phyloP scores from a whole-genome alignment of 2,113 vertebrate species.

The Solea solea region DNA sequence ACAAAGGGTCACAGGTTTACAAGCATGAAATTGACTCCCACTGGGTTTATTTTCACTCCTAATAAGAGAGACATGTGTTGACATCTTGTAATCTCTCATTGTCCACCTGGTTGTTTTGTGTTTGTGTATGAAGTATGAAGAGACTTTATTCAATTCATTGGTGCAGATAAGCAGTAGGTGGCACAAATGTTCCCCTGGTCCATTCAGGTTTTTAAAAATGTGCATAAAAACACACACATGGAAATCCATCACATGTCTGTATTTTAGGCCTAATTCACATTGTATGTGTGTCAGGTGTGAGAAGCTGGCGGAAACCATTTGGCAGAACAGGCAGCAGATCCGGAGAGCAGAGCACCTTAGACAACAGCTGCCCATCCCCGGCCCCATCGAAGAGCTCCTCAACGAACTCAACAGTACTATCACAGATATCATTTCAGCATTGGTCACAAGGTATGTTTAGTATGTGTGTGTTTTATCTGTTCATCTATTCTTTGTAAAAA shows the following conservation, averaged over 20 bases:
- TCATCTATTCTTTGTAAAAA: not conserved
- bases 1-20: constrained; percentile 58
- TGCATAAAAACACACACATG: too few species aligned
- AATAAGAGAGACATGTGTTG: not conserved
- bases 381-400: constrained; percentile 93
- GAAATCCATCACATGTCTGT: too few species aligned
- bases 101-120: not conserved
- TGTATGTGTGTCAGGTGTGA: constrained; percentile 86
- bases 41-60: constrained; percentile 25
- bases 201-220: too few species aligned
- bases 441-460: constrained; percentile 88
- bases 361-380: constrained; percentile 95
- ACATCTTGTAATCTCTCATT: constrained; percentile 1
- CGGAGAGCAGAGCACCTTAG: constrained; percentile 93
- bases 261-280: not conserved
- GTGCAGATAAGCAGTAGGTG: not conserved
- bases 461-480: constrained; percentile 17
- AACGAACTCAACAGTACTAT: constrained; percentile 93
- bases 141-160: not conserved
- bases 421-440: constrained; percentile 95
- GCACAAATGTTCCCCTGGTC: too few species aligned
- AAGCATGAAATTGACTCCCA: constrained; percentile 28
- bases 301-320: constrained; percentile 96
- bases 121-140: not conserved
- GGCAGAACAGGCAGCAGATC: constrained; percentile 98